These are phyloP conservation scores for Odontamblyopus lacepedii DNA, from an alignment of 2,797 vertebrate genomes.

Conservation along the genomic window DNA sequence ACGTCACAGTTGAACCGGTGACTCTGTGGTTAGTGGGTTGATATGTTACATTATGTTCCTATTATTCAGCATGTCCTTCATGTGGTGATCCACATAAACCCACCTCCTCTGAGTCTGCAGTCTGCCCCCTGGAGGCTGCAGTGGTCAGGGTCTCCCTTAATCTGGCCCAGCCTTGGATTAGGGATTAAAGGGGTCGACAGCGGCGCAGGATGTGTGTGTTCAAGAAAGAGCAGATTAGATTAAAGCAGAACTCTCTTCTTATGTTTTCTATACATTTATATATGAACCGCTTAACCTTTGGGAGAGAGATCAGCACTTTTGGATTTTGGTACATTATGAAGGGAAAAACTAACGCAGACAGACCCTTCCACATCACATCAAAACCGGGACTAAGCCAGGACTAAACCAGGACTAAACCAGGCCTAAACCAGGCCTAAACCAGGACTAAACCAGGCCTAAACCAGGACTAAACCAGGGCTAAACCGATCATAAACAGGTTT, in stretches of 20 bases:
- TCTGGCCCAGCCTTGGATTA: slow-evolving; percentile 71
- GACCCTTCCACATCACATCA: no score
- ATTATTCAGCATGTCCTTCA: background rate
- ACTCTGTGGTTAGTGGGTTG: background rate
- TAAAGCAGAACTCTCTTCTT: slow-evolving; percentile 31
- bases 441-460: no score
- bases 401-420: no score
- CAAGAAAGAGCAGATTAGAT: slow-evolving; percentile 61
- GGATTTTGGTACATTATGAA: background rate
- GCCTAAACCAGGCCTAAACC: no score
- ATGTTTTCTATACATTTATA: slow-evolving; percentile 13
- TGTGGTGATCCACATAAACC: background rate
- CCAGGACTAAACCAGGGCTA: no score
- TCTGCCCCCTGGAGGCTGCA: slow-evolving; percentile 24
- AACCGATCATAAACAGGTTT: no score
- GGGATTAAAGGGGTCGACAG: slow-evolving; percentile 57
- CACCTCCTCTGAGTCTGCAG: slow-evolving; percentile 1
- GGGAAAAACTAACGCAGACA: no score
- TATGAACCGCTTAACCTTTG: slow-evolving; percentile 41
- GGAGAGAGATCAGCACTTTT: background rate
- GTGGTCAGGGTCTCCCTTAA: slow-evolving; percentile 57
- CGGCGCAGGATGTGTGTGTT: slow-evolving; percentile 48
- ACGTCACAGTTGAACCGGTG: background rate
- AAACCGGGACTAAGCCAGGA: no score
- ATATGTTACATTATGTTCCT: background rate